Evolutionary conservation across 2,113 vertebrate species (phyloP).

Genomic region (Zingel zingel): DNA sequence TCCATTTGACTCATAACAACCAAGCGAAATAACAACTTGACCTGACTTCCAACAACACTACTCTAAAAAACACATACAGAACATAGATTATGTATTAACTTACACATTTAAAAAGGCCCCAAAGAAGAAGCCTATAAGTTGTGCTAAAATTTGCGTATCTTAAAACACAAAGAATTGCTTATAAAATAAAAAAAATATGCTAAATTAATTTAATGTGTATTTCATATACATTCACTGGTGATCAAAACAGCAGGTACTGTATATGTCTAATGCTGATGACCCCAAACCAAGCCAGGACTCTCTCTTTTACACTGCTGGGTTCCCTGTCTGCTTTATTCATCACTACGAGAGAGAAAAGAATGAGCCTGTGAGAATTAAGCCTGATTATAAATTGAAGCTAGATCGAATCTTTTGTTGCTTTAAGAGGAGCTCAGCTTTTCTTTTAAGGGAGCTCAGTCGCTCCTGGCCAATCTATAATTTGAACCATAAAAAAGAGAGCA

Average conservation of each 20-base stretch:
- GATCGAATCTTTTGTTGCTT: slow-evolving; percentile 56
- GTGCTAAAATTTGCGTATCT: background rate
- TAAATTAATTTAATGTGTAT: background rate
- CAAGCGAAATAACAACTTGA: too few relatives aligned
- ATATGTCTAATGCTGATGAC: background rate
- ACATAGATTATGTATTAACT: too few relatives aligned
- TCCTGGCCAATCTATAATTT: slow-evolving; percentile 41
- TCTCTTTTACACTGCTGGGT: background rate
- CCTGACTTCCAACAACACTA: too few relatives aligned
- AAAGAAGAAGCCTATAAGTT: too few relatives aligned
- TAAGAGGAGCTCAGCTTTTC: slow-evolving; percentile 18
- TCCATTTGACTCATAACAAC: too few relatives aligned
- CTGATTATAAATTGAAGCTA: slow-evolving; percentile 46
- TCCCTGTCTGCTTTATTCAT: slow-evolving; percentile 35
- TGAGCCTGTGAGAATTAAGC: slow-evolving; percentile 10
- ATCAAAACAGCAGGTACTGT: slow-evolving; percentile 2
- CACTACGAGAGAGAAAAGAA: slow-evolving; percentile 16
- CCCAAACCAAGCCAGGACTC: slow-evolving; percentile 15
- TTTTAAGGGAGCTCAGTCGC: slow-evolving; percentile 20
- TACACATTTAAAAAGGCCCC: too few relatives aligned
- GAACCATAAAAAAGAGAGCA: slow-evolving; percentile 31
- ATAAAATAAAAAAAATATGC: background rate
- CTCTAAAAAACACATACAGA: too few relatives aligned
- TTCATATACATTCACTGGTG: background rate
- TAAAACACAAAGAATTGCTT: background rate